Evolutionary conservation across 2,113 vertebrate species (phyloP).

Genomic region (Nycticebus coucang): DNA sequence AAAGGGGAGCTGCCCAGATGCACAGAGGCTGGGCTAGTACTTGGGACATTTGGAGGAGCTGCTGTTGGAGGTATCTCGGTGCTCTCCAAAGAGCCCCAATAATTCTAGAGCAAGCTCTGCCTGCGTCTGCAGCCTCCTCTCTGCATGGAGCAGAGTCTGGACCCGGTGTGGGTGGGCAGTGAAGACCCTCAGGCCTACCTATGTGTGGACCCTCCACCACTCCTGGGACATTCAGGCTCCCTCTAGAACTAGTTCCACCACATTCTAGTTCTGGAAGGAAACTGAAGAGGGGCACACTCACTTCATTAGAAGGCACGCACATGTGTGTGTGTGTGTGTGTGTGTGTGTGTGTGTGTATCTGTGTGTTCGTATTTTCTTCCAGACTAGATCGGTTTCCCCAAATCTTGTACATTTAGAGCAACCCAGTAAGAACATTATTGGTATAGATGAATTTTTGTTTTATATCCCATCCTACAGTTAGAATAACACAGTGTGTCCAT

Average conservation of each 20-base stretch:
- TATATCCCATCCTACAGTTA: no score
- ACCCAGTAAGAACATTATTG: background rate
- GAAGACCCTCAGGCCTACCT: background rate
- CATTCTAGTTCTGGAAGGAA: background rate
- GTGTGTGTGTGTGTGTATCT: background rate
- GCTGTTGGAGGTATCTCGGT: background rate
- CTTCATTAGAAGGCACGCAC: accelerated
- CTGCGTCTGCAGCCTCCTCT: no score
- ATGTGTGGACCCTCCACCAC: no score
- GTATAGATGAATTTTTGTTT: background rate
- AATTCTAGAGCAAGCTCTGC: background rate
- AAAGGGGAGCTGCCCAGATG: accelerated
- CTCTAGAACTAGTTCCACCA: background rate
- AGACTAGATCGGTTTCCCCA: background rate
- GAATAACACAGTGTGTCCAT: background rate
- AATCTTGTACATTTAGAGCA: background rate
- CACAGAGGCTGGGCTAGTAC: background rate
- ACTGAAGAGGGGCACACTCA: background rate
- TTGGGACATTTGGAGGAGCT: background rate
- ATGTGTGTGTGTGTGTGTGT: no score
- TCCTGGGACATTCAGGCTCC: background rate
- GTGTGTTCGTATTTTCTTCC: background rate
- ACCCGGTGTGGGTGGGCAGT: accelerated
- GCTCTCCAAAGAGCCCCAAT: background rate
- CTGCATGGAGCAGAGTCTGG: background rate